A percentile compares a stretch with the other conserved stretches of the same genome.
Evolutionary conservation across 92 coral and sea anemone genomes (phyloP).

Genomic region (Virgularia gustaviana): DNA sequence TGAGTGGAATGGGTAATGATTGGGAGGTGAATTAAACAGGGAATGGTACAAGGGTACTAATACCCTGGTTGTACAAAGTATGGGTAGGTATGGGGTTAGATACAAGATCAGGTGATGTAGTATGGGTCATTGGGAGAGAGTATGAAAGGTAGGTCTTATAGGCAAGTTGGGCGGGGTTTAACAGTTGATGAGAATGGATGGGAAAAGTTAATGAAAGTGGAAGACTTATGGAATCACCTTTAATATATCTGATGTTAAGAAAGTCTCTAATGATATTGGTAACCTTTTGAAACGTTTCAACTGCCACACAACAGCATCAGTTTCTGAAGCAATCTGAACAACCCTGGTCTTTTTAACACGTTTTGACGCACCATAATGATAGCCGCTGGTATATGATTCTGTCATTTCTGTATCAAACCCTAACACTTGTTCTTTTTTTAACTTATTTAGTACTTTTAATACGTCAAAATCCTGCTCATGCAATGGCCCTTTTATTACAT

Average conservation of each 20-base stretch:
- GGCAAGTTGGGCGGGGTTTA: no score
- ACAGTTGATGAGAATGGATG: not conserved
- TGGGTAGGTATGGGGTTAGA: no score
- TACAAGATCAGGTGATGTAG: no score
- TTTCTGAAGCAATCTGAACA: conserved; percentile 65
- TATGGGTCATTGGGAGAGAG: no score
- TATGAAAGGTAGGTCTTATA: no score
- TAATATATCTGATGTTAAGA: conserved; percentile 25
- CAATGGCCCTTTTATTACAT: conserved; percentile 9
- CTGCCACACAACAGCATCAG: conserved; percentile 71
- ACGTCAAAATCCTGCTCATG: conserved; percentile 11
- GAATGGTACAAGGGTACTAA: no score
- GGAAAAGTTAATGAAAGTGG: no score
- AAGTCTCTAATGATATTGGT: conserved; percentile 15
- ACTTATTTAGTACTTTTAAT: conserved; percentile 47
- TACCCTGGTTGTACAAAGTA: no score
- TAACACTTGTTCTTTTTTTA: conserved; percentile 49
- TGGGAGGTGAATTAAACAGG: no score
- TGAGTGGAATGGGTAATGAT: no score
- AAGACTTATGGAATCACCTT: no score
- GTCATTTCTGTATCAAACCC: conserved; percentile 71
- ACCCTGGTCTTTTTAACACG: conserved; percentile 48
- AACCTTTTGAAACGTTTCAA: conserved; percentile 2
- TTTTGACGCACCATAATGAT: not conserved
- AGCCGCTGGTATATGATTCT: conserved; percentile 27